Evolutionary conservation across 1,140 invertebrate genomes (phyloP).

Genomic region (Hirudo medicinalis): DNA sequence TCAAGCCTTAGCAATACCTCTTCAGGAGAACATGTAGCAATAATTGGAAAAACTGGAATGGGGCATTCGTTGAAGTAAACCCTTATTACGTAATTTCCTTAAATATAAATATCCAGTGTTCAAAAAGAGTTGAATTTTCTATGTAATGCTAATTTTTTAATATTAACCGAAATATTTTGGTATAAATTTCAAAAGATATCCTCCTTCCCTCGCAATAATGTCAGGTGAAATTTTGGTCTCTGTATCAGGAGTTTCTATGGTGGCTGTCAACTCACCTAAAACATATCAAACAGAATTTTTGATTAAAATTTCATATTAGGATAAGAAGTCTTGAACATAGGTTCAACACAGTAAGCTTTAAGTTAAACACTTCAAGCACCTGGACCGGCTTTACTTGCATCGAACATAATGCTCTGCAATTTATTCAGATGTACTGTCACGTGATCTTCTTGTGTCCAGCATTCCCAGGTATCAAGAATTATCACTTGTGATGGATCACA

Average conservation of each 20-base stretch:
- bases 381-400: constrained; percentile 51
- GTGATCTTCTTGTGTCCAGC: constrained; percentile 57
- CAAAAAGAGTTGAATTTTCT: too few species aligned
- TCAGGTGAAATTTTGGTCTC: neutral
- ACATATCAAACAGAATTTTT: too few species aligned
- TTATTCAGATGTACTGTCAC: constrained; percentile 53
- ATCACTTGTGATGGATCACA: constrained; percentile 54
- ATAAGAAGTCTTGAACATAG: too few species aligned
- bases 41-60: neutral
- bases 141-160: too few species aligned
- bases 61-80: constrained; percentile 1
- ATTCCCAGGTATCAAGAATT: constrained; percentile 54
- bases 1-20: neutral
- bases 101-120: too few species aligned
- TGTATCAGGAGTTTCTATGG: neutral
- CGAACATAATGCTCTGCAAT: constrained; percentile 49
- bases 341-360: too few species aligned
- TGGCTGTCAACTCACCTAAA: neutral
- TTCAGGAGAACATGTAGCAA: neutral
- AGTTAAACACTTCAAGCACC: constrained; percentile 26
- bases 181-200: constrained; percentile 10
- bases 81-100: neutral
- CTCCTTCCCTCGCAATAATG: neutral
- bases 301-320: too few species aligned
- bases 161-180: neutral